These are phyloP conservation scores for Sesia bembeciformis DNA, from an alignment of 2,888 invertebrate species.

Conservation along the genomic window DNA sequence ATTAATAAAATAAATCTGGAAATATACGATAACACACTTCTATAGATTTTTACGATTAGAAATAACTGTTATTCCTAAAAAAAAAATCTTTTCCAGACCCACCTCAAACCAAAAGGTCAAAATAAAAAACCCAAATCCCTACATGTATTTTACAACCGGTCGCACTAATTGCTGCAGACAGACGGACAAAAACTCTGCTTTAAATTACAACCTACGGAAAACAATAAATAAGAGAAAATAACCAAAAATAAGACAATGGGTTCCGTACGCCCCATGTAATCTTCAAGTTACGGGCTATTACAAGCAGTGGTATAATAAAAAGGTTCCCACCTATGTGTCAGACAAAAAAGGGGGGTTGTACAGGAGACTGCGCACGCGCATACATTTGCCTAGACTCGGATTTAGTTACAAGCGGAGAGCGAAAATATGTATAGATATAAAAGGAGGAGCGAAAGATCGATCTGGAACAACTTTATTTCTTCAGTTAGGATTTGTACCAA, in stretches of 20 bases:
- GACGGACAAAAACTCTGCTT: conserved; percentile 34
- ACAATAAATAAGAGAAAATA: conserved; percentile 36
- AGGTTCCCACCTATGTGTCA: conserved; percentile 34
- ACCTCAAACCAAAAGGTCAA: neutral
- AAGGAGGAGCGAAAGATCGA: too few species aligned
- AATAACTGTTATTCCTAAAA: too few species aligned
- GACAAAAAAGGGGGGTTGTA: conserved; percentile 29
- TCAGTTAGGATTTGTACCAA: too few species aligned
- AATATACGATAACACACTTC: too few species aligned
- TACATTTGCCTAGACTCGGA: conserved; percentile 14
- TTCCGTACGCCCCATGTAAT: conserved; percentile 17
- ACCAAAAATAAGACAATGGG: conserved; percentile 22
- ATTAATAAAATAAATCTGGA: too few species aligned
- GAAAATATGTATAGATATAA: neutral
- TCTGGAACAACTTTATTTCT: too few species aligned
- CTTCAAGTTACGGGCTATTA: conserved; percentile 31
- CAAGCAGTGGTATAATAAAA: conserved; percentile 43
- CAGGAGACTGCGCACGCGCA: conserved; percentile 29
- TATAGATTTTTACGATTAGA: too few species aligned
- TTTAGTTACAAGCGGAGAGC: conserved; percentile 1
- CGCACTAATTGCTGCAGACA: conserved; percentile 33
- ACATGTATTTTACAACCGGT: neutral
- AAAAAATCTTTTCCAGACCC: too few species aligned
- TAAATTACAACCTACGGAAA: conserved; percentile 31
- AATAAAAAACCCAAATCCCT: neutral